Conservation (phyloP, 1,140 invertebrate genomes). For the Sinonovacula constricta region DNA sequence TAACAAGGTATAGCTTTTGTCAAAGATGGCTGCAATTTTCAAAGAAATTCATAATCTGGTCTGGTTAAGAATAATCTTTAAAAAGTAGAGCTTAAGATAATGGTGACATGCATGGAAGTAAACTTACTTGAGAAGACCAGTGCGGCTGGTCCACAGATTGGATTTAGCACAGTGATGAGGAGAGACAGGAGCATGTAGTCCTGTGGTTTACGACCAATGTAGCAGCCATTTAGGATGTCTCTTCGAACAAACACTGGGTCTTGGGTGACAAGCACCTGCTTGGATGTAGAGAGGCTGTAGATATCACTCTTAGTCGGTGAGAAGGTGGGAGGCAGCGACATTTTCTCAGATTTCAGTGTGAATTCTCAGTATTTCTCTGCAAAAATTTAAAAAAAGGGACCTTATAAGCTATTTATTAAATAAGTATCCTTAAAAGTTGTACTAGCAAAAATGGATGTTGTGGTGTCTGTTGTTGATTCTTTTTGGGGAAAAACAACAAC, state of each 20-base stretch:
- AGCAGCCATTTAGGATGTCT: slow-evolving; percentile 66
- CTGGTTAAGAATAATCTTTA: not conserved
- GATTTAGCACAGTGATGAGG: slow-evolving; percentile 66
- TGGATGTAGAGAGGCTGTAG: slow-evolving; percentile 51
- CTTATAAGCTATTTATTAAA: too few species aligned
- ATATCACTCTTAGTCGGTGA: slow-evolving; percentile 18
- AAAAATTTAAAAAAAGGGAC: too few species aligned
- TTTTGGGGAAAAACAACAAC: too few species aligned
- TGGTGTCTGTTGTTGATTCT: too few species aligned
- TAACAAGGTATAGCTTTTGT: too few species aligned
- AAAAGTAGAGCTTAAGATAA: not conserved
- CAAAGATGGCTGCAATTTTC: too few species aligned
- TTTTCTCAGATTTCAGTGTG: too few species aligned
- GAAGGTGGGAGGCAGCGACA: slow-evolving; percentile 18
- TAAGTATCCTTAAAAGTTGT: too few species aligned
- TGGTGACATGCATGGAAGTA: too few species aligned
- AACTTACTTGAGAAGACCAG: slow-evolving; percentile 72
- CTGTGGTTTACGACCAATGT: slow-evolving; percentile 68
- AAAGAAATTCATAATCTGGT: too few species aligned
- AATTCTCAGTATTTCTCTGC: too few species aligned
- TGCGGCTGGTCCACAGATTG: slow-evolving; percentile 67
- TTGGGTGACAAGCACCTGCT: slow-evolving; percentile 69
- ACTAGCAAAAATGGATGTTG: too few species aligned
- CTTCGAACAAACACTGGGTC: slow-evolving; percentile 71
- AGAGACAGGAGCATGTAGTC: slow-evolving; percentile 66